Percentiles rank a stretch among this genome's conserved stretches.
Conservation (phyloP, 2,113 vertebrate species). For the Chamaea fasciata region DNA sequence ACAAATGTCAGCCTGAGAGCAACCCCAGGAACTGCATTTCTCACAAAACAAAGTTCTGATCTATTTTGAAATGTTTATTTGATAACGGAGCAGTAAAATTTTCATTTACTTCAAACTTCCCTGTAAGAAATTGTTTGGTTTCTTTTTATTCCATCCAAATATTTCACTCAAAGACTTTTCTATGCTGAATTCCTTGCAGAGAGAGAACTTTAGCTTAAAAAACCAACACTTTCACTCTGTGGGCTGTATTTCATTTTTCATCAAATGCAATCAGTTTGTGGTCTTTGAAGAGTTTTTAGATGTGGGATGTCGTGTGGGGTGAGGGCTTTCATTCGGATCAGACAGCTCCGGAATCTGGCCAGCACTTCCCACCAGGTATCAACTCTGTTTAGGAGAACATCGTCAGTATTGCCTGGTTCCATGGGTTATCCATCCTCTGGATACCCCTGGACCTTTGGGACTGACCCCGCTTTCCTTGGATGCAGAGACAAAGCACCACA, state of each 20-base stretch:
- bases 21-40: neutral
- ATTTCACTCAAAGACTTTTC: neutral
- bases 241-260: neutral
- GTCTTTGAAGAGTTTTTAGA: constrained; percentile 2
- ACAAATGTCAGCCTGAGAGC: neutral
- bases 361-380: neutral
- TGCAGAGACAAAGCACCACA: neutral
- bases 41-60: neutral
- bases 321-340: neutral
- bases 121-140: neutral
- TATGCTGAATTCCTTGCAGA: neutral
- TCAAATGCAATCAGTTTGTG: neutral
- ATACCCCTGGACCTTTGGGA: neutral
- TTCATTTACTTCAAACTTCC: neutral
- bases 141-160: neutral
- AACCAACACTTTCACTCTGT: neutral
- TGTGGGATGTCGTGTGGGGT: neutral
- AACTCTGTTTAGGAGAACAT: neutral
- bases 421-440: neutral
- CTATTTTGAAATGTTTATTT: neutral
- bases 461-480: neutral
- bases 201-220: neutral
- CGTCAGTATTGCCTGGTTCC: neutral
- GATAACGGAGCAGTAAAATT: neutral
- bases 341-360: neutral